Conservation (phyloP, 1,140 invertebrate species). For the Drosophila parvula region DNA sequence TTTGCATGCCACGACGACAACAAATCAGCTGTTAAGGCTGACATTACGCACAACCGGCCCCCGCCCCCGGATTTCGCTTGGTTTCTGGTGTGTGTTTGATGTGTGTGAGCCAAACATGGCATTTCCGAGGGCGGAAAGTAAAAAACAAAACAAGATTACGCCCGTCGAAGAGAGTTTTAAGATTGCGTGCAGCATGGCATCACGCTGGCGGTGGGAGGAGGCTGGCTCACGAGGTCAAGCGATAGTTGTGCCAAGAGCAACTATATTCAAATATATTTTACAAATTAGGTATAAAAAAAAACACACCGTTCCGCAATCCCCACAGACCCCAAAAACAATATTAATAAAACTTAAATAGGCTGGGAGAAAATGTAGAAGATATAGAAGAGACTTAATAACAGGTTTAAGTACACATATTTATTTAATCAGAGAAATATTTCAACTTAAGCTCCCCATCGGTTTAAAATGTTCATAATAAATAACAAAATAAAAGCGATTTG, state of each 20-base stretch:
- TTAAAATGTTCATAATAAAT: too few relatives aligned
- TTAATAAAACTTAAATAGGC: not conserved
- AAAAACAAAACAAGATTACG: conserved; percentile 8
- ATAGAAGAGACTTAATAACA: too few relatives aligned
- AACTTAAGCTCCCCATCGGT: too few relatives aligned
- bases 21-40: conserved; percentile 60
- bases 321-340: too few relatives aligned
- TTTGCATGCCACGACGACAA: conserved; percentile 63
- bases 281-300: not conserved
- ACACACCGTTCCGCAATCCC: too few relatives aligned
- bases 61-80: conserved; percentile 7
- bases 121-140: conserved; percentile 31
- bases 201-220: not conserved
- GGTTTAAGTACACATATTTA: too few relatives aligned
- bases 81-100: conserved; percentile 31
- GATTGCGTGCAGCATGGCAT: conserved; percentile 43
- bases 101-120: conserved; percentile 75
- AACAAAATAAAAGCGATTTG: too few relatives aligned
- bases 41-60: conserved; percentile 26
- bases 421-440: too few relatives aligned
- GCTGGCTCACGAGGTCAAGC: conserved; percentile 9
- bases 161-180: conserved; percentile 33
- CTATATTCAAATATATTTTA: not conserved
- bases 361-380: not conserved
- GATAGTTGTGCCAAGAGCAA: not conserved